A percentile compares a stretch with the other conserved stretches of the same genome.
These are phyloP conservation scores for Actenoides lindsayi DNA, from an alignment of 2,113 vertebrate genomes.

Conservation along the genomic window DNA sequence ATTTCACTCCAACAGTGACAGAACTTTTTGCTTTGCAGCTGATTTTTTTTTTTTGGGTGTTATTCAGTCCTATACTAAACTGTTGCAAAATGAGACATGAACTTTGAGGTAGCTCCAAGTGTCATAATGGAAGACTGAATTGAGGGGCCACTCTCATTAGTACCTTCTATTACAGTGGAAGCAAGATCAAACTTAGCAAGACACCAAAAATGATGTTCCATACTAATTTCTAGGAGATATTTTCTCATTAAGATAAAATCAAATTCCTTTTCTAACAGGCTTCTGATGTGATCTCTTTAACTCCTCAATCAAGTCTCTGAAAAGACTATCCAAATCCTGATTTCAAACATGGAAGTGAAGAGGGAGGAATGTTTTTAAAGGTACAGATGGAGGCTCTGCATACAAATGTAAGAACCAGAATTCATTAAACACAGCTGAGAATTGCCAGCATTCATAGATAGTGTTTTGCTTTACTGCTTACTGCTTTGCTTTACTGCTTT, in stretches of 20 bases:
- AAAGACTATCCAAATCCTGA: not conserved
- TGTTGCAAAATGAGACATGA: not conserved
- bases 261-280: not conserved
- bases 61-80: not conserved
- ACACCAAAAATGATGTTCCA: not conserved
- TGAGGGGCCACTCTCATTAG: not conserved
- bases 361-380: not conserved
- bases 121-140: not conserved
- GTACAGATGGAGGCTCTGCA: not conserved
- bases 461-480: not conserved
- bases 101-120: not conserved
- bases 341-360: not conserved
- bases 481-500: not conserved
- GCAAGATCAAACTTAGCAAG: not conserved
- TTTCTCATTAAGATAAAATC: constrained; percentile 5
- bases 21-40: not conserved
- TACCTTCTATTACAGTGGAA: not conserved
- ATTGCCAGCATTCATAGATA: not conserved
- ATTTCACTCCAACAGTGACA: not conserved
- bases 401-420: not conserved
- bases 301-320: not conserved
- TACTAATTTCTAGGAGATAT: not conserved
- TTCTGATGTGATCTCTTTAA: not conserved
- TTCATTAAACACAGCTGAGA: not conserved
- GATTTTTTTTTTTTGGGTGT: not conserved